phyloP scores from a whole-genome alignment of 2,113 vertebrate species.

The Urocynchramus pylzowi region DNA sequence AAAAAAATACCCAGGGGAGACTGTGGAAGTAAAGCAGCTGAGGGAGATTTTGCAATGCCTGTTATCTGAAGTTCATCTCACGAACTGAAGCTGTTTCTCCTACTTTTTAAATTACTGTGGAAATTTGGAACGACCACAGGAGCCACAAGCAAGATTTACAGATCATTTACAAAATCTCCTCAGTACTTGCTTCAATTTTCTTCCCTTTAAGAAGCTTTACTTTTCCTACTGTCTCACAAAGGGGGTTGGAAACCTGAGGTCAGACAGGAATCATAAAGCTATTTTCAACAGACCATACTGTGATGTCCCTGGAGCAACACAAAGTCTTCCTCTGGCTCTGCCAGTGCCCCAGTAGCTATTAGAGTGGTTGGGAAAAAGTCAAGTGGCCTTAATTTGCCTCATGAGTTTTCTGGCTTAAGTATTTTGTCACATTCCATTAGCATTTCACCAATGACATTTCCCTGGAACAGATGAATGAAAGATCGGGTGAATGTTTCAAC shows the following conservation, averaged over 20 bases:
- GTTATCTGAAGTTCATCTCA: background rate
- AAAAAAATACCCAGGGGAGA: background rate
- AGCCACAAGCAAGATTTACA: background rate
- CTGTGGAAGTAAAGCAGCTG: background rate
- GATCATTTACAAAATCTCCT: background rate
- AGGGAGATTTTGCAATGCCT: background rate
- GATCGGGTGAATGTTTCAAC: background rate
- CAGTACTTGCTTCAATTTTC: background rate
- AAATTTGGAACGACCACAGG: background rate
- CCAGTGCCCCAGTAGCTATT: background rate
- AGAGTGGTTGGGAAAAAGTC: background rate
- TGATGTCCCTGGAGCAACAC: background rate
- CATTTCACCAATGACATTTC: slow-evolving; percentile 21
- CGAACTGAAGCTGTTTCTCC: background rate
- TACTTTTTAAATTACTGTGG: background rate
- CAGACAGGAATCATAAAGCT: background rate
- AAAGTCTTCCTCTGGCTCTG: background rate
- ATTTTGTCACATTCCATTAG: slow-evolving; percentile 43
- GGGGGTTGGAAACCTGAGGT: background rate
- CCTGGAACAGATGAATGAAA: background rate
- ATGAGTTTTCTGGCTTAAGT: slow-evolving; percentile 14
- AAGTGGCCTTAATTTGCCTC: slow-evolving; percentile 33
- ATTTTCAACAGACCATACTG: background rate
- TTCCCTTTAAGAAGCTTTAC: background rate
- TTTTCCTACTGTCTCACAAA: background rate